Conservation (phyloP, 2,797 vertebrate genomes). For the Hyperoplus immaculatus region DNA sequence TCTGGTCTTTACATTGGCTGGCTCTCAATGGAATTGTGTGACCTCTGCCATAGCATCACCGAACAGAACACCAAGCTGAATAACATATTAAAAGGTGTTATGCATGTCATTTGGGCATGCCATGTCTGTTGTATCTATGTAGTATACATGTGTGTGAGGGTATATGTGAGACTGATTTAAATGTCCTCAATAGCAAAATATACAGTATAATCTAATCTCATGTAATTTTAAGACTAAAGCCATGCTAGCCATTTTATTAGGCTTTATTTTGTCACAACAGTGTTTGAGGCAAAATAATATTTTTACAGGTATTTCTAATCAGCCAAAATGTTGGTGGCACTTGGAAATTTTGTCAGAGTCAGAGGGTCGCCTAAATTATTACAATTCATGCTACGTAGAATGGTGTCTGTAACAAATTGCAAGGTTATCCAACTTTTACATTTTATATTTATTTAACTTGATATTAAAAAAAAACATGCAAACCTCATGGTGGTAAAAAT, state of each 20-base stretch:
- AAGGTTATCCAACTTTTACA: neutral
- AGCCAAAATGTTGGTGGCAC: too few relatives aligned
- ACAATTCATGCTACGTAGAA: neutral
- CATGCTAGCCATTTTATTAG: neutral
- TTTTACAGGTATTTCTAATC: too few relatives aligned
- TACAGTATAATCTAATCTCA: constrained; percentile 8
- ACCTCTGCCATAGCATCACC: too few relatives aligned
- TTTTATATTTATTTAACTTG: neutral
- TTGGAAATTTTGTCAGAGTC: neutral
- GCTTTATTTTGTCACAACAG: neutral
- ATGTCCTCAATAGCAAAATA: too few relatives aligned
- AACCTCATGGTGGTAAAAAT: neutral
- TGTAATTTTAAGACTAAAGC: neutral
- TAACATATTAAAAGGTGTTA: too few relatives aligned
- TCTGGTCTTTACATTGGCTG: too few relatives aligned
- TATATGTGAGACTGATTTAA: too few relatives aligned
- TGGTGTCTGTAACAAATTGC: neutral
- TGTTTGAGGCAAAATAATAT: neutral
- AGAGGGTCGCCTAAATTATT: neutral
- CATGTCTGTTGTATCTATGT: too few relatives aligned
- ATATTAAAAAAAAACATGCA: neutral
- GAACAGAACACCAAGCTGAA: too few relatives aligned
- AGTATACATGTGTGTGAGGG: too few relatives aligned
- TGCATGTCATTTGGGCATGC: too few relatives aligned
- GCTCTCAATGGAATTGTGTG: too few relatives aligned